These are phyloP conservation scores for Amia ocellicauda DNA, from an alignment of 2,113 vertebrate species.

Conservation along the genomic window DNA sequence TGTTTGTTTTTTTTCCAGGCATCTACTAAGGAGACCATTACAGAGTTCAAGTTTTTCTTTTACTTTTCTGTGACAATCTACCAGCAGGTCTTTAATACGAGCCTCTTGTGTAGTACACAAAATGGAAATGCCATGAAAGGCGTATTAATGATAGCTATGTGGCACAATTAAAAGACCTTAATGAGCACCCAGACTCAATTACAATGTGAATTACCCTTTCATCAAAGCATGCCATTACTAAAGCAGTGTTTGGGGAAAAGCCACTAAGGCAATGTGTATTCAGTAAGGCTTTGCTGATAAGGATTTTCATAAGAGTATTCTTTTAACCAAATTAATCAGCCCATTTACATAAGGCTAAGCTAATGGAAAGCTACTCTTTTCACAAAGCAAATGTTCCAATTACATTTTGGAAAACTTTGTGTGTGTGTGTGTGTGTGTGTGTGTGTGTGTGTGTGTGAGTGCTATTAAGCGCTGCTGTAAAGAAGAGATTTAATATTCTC, in stretches of 20 bases:
- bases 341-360: slow-evolving; percentile 44
- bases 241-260: slow-evolving; percentile 51
- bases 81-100: not conserved
- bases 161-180: slow-evolving; percentile 57
- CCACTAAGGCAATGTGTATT: slow-evolving; percentile 35
- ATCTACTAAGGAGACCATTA: too few relatives aligned
- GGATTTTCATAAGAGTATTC: slow-evolving; percentile 52
- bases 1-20: too few relatives aligned
- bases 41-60: too few relatives aligned
- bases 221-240: slow-evolving; percentile 57
- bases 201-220: slow-evolving; percentile 63
- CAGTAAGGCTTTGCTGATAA: slow-evolving; percentile 40
- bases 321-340: slow-evolving; percentile 52
- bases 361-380: slow-evolving; percentile 44
- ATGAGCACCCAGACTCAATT: slow-evolving; percentile 67
- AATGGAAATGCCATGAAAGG: not conserved
- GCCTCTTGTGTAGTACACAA: not conserved
- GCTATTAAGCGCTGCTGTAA: too few relatives aligned
- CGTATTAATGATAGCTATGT: not conserved
- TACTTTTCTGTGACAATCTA: too few relatives aligned
- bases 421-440: too few relatives aligned
- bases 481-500: too few relatives aligned
- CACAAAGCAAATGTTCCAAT: slow-evolving; percentile 41
- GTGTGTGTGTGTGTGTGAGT: too few relatives aligned
- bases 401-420: slow-evolving; percentile 14